Percentiles rank a stretch among this genome's conserved stretches.
Evolutionary conservation across 2,888 invertebrate species (phyloP).

Genomic region (Nemotelus pantherinus): DNA sequence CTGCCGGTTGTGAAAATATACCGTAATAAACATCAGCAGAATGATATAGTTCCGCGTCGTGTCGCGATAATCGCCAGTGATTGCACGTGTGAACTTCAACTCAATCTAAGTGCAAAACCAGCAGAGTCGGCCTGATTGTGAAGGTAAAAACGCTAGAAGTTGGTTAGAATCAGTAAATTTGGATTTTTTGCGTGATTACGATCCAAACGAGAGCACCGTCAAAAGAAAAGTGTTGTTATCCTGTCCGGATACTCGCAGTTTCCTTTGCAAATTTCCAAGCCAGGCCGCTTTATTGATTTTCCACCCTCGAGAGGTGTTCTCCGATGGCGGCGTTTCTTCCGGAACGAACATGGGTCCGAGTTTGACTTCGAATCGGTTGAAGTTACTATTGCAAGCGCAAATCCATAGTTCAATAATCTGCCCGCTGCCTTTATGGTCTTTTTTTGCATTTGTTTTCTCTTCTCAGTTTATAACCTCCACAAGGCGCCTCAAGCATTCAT

Average conservation of each 20-base stretch:
- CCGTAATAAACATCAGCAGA: too few relatives aligned
- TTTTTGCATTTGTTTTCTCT: conserved; percentile 11
- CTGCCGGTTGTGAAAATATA: too few relatives aligned
- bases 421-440: background rate
- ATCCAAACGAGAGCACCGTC: background rate
- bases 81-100: too few relatives aligned
- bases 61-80: too few relatives aligned
- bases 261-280: background rate
- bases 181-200: conserved; percentile 1
- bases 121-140: conserved; percentile 20
- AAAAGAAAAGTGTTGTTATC: conserved; percentile 2
- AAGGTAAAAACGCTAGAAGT: conserved; percentile 22
- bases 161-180: conserved; percentile 2
- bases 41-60: too few relatives aligned
- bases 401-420: too few relatives aligned
- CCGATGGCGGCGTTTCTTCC: background rate
- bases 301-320: conserved; percentile 8
- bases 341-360: background rate
- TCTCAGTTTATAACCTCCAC: conserved; percentile 12
- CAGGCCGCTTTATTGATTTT: conserved; percentile 24
- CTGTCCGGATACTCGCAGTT: background rate
- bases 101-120: background rate
- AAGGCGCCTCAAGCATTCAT: background rate
- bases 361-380: conserved; percentile 2
- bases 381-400: too few relatives aligned